A percentile compares a stretch with the other conserved stretches of the same genome.
Evolutionary conservation across 2,888 invertebrate species (phyloP).

Genomic region (Sphaerophoria rueppellii): DNA sequence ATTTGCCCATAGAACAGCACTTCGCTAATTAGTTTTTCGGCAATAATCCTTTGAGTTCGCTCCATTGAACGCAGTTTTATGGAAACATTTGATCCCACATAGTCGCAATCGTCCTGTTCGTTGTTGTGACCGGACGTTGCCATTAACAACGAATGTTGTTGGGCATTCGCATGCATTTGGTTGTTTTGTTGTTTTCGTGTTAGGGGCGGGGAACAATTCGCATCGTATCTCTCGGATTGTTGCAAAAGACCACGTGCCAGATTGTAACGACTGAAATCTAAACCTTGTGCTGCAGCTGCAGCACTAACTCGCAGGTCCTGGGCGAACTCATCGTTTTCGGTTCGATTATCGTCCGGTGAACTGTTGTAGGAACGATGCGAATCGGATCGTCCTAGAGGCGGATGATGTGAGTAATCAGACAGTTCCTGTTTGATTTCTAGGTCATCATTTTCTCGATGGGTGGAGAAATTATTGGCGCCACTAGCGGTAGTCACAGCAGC

Average conservation of each 20-base stretch:
- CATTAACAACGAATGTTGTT: constrained; percentile 34
- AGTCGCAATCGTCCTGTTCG: constrained; percentile 79
- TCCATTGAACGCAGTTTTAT: constrained; percentile 80
- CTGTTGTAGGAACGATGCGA: constrained; percentile 80
- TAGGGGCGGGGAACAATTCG: constrained; percentile 76
- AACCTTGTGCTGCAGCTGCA: constrained; percentile 76
- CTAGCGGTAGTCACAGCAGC: constrained; percentile 32
- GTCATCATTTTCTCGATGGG: constrained; percentile 75
- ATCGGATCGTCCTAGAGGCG: constrained; percentile 77
- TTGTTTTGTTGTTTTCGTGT: constrained; percentile 70
- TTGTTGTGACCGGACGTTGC: constrained; percentile 42
- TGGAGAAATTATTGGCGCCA: constrained; percentile 21
- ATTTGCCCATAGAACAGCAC: constrained; percentile 81
- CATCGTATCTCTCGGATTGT: constrained; percentile 75
- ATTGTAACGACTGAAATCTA: constrained; percentile 78
- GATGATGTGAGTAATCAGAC: constrained; percentile 79
- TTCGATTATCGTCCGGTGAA: constrained; percentile 79
- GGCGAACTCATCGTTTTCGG: constrained; percentile 78
- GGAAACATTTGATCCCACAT: constrained; percentile 80
- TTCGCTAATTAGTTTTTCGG: constrained; percentile 81
- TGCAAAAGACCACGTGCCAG: constrained; percentile 76
- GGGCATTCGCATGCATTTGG: constrained; percentile 57
- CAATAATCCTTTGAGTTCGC: constrained; percentile 81
- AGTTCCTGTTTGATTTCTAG: constrained; percentile 80
- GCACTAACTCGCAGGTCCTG: constrained; percentile 79